These are phyloP conservation scores for Euplexia lucipara DNA, from an alignment of 2,888 invertebrate genomes.

Conservation along the genomic window DNA sequence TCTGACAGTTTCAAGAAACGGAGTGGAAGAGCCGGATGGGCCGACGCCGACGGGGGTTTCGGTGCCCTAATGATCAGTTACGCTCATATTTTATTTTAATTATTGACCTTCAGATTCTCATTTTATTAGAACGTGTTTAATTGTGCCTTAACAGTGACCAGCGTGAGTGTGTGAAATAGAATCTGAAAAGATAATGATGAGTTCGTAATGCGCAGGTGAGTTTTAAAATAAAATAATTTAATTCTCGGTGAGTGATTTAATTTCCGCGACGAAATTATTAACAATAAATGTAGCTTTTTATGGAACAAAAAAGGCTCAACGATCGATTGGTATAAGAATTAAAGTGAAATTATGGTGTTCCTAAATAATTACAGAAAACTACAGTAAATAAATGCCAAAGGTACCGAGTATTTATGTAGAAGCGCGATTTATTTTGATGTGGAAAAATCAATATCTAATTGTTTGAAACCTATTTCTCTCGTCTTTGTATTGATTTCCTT, in stretches of 20 bases:
- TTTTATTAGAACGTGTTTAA: conserved; percentile 35
- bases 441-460: conserved; percentile 1
- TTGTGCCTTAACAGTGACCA: conserved; percentile 20
- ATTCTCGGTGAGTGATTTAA: conserved; percentile 4
- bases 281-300: conserved; percentile 12
- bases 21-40: too few species aligned
- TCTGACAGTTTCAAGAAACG: too few species aligned
- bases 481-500: background rate
- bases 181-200: conserved; percentile 18
- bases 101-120: conserved; percentile 26
- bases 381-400: background rate
- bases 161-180: conserved; percentile 23
- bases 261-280: conserved; percentile 34
- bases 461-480: background rate
- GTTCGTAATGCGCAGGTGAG: conserved; percentile 49
- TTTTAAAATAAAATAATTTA: conserved; percentile 1
- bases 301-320: conserved; percentile 15
- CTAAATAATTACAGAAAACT: background rate
- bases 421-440: conserved; percentile 7
- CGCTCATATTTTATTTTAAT: background rate
- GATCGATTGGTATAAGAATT: conserved; percentile 20
- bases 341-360: conserved; percentile 13
- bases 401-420: background rate
- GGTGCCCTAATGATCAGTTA: conserved; percentile 20
- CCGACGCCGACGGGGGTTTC: conserved; percentile 14